Evolutionary conservation across 2,888 invertebrate genomes (phyloP).

Genomic region (Epistrophella euchroma): DNA sequence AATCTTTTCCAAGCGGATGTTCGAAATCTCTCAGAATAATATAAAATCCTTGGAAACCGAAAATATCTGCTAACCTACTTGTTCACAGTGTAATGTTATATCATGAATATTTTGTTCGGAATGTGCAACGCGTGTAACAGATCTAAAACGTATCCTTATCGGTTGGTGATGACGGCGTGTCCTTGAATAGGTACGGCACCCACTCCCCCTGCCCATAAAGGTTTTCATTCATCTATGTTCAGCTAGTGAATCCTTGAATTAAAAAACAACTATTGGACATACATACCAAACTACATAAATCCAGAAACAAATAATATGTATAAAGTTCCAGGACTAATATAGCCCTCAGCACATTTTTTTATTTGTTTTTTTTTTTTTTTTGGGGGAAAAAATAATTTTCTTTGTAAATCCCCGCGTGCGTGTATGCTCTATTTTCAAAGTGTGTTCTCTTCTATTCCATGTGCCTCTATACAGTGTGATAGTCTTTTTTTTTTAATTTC

Average conservation of each 20-base stretch:
- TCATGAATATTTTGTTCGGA: conserved; percentile 68
- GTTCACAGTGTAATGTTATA: conserved; percentile 60
- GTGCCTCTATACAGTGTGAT: conserved; percentile 41
- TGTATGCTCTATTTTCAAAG: conserved; percentile 14
- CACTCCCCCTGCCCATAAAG: neutral
- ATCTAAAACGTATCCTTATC: conserved; percentile 62
- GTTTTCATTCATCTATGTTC: conserved; percentile 1
- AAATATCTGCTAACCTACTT: neutral
- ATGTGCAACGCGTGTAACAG: conserved; percentile 59
- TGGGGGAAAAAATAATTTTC: neutral
- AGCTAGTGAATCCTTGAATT: conserved; percentile 13
- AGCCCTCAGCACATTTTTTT: neutral
- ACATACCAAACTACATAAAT: neutral
- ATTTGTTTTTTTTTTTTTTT: neutral
- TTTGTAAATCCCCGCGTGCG: neutral
- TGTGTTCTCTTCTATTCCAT: conserved; percentile 26
- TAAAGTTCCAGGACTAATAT: conserved; percentile 9
- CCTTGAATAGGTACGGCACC: conserved; percentile 64
- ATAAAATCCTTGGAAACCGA: conserved; percentile 37
- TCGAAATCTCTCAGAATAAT: conserved; percentile 8
- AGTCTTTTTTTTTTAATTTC: conserved; percentile 6
- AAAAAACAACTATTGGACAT: conserved; percentile 10
- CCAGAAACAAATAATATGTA: conserved; percentile 9
- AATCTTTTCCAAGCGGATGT: neutral
- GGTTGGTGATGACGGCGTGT: conserved; percentile 57